phyloP scores from a whole-genome alignment of 2,797 vertebrate genomes.

The Hirundo rustica region DNA sequence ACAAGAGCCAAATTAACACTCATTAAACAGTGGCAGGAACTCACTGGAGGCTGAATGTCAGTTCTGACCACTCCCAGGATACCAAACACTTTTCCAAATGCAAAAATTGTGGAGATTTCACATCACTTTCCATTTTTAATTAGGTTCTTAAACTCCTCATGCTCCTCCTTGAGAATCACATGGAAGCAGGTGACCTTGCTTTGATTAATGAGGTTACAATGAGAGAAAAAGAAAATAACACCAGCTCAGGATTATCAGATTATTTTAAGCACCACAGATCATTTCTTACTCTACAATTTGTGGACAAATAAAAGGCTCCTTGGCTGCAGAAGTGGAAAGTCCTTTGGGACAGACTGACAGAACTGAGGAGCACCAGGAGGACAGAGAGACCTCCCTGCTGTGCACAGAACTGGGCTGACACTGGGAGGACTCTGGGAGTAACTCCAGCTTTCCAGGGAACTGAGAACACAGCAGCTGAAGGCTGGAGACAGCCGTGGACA shows the following conservation, averaged over 20 bases:
- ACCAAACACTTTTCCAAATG: neutral
- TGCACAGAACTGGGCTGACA: neutral
- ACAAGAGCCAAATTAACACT: neutral
- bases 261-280: neutral
- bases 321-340: neutral
- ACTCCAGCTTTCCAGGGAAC: neutral
- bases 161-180: neutral
- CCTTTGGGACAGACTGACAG: neutral
- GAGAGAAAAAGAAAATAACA: neutral
- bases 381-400: neutral
- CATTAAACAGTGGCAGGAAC: neutral
- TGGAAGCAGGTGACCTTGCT: neutral
- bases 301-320: neutral
- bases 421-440: neutral
- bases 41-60: neutral
- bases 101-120: neutral
- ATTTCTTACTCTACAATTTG: neutral
- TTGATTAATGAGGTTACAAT: neutral
- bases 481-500: neutral
- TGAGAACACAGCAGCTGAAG: neutral
- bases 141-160: neutral
- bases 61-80: neutral
- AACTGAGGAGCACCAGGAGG: neutral
- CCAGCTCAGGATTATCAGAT: neutral
- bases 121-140: neutral